Base-by-base conservation (phyloP, 2,888 invertebrate genomes). In the Drosophila hawaiiensis region DNA sequence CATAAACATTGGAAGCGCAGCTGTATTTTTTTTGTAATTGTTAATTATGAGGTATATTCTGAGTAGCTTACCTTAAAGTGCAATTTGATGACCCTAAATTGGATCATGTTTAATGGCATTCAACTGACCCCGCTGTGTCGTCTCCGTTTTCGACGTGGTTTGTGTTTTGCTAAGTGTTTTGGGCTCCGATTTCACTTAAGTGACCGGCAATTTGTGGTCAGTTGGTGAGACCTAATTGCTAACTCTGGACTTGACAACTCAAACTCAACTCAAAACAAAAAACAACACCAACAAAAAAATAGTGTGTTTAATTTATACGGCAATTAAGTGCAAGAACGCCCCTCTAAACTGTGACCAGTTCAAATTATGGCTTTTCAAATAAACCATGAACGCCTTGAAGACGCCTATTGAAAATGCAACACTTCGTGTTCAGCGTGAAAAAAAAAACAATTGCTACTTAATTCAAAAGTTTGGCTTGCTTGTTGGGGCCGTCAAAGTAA, bases 381-480 rank as follows among this genome's bases (percentile, higher is more conserved):
- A 47, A 47, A 54, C 28, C 49, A 54, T 29, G n/a, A 50, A 63
- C 63, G 67, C 62, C 64, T 66, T 71, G 33, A 62, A 67, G 55
- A 59, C 39, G 58, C 54, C 49, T 28, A 2, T 77, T 43, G 80
- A 85, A 72, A 78, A 88, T 85, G 75, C 75, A 83, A 80, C 80
- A 81, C 70, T 77, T 69, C 72, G 59, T 77, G 82, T 50, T 62
- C 73, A 74, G 31, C 60, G 68, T 62, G 69, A 73, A 63, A 69
- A 70, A 77, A 76, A 81, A 82, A 19, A 80, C 80, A 85, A 88
- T 82, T 82, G 80, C 80, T 88, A 86, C 85, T 86, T 86, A 85
- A 83, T 83, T 80, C 64, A 64, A 88, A 88, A 86, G 75, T 80
- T 83, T 79, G 63, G 69, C 76, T 61, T 50, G 70, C 61, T 77